Conservation (phyloP, 2,113 vertebrate genomes). For the Lagopus leucura region DNA sequence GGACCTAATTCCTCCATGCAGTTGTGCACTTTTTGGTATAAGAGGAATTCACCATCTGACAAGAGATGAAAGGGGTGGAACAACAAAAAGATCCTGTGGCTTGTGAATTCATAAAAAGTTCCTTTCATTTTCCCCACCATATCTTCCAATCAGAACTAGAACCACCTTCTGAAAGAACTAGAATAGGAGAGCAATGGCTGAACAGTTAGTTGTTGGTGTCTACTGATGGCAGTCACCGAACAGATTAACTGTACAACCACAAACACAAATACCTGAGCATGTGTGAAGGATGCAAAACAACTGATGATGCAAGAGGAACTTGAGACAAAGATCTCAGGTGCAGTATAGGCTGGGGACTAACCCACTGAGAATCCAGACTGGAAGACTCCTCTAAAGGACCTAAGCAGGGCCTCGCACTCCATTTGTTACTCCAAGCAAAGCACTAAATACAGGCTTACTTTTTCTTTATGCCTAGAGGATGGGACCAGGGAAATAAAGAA, state of each 20-base stretch:
- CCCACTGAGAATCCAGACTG: not conserved
- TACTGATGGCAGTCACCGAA: no score
- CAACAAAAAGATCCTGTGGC: rapidly evolving
- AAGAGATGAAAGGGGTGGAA: not conserved
- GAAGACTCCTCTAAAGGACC: not conserved
- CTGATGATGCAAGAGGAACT: rapidly evolving
- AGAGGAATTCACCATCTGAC: not conserved
- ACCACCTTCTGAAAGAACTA: not conserved
- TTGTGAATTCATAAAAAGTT: not conserved
- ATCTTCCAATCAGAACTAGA: not conserved
- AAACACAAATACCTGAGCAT: not conserved
- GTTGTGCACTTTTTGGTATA: not conserved
- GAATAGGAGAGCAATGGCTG: not conserved
- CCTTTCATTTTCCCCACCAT: not conserved
- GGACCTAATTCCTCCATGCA: not conserved
- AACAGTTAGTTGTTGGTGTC: not conserved
- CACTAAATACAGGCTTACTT: not conserved
- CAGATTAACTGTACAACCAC: rapidly evolving
- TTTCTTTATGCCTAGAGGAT: not conserved
- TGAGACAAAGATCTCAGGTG: no score
- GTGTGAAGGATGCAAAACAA: not conserved
- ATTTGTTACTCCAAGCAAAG: not conserved
- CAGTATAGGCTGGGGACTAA: rapidly evolving
- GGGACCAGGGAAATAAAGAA: not conserved
- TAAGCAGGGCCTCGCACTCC: not conserved